Evolutionary conservation across 1,140 invertebrate genomes (phyloP), one percentile per base, ranked within the genome.

Genomic region (Akabosia matsudoensis): DNA sequence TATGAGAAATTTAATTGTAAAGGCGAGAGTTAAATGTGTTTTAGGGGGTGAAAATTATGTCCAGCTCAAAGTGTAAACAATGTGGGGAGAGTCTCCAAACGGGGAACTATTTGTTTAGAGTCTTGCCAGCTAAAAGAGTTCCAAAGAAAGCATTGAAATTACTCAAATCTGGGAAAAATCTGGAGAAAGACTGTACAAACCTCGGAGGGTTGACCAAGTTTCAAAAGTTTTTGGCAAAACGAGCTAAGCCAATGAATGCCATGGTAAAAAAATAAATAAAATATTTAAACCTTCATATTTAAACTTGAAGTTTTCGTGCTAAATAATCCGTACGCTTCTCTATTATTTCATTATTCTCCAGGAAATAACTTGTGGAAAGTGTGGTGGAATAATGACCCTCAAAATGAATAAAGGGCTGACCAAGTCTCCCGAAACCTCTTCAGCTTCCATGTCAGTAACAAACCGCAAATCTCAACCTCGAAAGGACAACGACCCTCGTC

Each of bases 321-420:
- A 45, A 45, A 45, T 45, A 45, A 56, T 16, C 54, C 7, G 14
- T 7, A 4, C 22, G 10, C 24, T 56, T 56, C 13, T 56, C 7
- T 56, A 10, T 13, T 22, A 16, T 56, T 56, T 22, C n/a, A 13
- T 24, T 70, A 70, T 28, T 72, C 10, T 72, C 2, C 31, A 77
- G 76, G 76, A 77, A 74, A 51, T 77, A 24, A 37, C 64, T 0
- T 77, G 76, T 74, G 73, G 73, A 71, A 61, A 16, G 22, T 77
- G 76, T 30, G 51, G 51, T 18, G 67, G 3, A 26, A 51, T 74
- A 10, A 56, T n/a, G n/a, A n/a, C n/a, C n/a, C n/a, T 10, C 61
- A 74, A 71, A 74, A 74, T 77, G 18, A 54, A 34, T 24, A 77
- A n/a, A n/a, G n/a, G n/a, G n/a, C n/a, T n/a, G n/a, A n/a, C n/a